Base-by-base conservation (phyloP, 2,113 vertebrate species). In the Chaetorhynchus papuensis region DNA sequence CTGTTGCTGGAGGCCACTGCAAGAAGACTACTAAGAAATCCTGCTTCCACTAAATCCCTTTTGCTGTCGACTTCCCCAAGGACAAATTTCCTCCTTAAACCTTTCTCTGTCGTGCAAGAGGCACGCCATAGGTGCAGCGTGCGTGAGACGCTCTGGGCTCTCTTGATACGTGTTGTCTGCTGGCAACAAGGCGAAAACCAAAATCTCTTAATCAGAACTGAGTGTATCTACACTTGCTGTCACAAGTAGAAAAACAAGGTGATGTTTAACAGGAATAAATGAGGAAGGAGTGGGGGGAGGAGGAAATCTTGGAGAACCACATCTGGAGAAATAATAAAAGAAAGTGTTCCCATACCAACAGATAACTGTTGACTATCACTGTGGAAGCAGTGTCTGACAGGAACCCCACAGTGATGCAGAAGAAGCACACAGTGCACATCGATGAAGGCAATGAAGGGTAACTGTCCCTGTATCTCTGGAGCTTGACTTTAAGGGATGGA, bases 381-480 rank as follows among this genome's bases (percentile, higher is more conserved):
- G 35, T 37, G 47, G 42, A 57, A 65, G 44, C 42, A 33, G 13
- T 2, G 7, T 23, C n/a, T 61, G 42, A 47, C 50, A 44, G 61
- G 69, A 76, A 14, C 41, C 35, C 15, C 11, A 3, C 50, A 10
- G 45, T 15, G 47, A 68, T 30, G 39, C 41, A 57, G 24, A 33
- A 60, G 78, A 16, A 41, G 15, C 42, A 75, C 41, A 56, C 19
- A 41, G 49, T 42, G 33, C 11, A 45, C 0, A 0, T 6, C 0
- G 2, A 20, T 7, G 7, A 35, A 3, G 6, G 44, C 28, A 37
- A 9, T 14, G 13, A 21, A 82, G 9, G 35, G 16, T 20, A 24
- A 42, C 30, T 60, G 31, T 52, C 18, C 14, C 26, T 28, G 11
- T 13, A 17, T 44, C 27, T 77, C 17, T 12, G 42, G 35, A 64